Conservation (phyloP, 1,140 invertebrate species). For the Psix sp. region DNA sequence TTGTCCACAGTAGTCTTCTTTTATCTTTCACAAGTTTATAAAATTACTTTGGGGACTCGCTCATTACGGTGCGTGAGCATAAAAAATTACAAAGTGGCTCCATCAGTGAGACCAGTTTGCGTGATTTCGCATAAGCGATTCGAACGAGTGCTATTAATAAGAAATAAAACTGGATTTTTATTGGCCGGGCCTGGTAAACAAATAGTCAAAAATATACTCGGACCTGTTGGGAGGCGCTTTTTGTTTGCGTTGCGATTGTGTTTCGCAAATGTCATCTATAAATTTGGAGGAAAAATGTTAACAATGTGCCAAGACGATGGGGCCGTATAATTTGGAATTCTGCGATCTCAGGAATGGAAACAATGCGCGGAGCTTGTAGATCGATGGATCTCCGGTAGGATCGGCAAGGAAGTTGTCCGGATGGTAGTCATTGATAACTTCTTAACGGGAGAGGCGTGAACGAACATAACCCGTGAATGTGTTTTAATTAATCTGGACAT, state of each 20-base stretch:
- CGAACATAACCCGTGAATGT: constrained; percentile 46
- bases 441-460: constrained; percentile 42
- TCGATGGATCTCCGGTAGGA: constrained; percentile 41
- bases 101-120: constrained; percentile 33
- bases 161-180: constrained; percentile 48
- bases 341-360: constrained; percentile 33
- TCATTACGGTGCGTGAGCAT: constrained; percentile 16
- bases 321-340: constrained; percentile 37
- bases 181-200: constrained; percentile 13
- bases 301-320: constrained; percentile 28
- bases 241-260: constrained; percentile 1
- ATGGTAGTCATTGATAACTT: constrained; percentile 57
- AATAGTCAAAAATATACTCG: constrained; percentile 15
- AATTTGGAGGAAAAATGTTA: constrained; percentile 43
- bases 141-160: constrained; percentile 33
- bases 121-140: constrained; percentile 21
- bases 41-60: constrained; percentile 27
- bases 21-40: constrained; percentile 28
- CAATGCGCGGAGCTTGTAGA: constrained; percentile 29
- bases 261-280: constrained; percentile 24
- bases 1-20: constrained; percentile 37
- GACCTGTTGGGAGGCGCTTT: constrained; percentile 18
- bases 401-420: constrained; percentile 53
- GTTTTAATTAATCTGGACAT: constrained; percentile 74
- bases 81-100: constrained; percentile 29